Evolutionary conservation across 2,888 invertebrate species (phyloP), one percentile per base, ranked within the genome.

Genomic region (Invenusta paracnida): DNA sequence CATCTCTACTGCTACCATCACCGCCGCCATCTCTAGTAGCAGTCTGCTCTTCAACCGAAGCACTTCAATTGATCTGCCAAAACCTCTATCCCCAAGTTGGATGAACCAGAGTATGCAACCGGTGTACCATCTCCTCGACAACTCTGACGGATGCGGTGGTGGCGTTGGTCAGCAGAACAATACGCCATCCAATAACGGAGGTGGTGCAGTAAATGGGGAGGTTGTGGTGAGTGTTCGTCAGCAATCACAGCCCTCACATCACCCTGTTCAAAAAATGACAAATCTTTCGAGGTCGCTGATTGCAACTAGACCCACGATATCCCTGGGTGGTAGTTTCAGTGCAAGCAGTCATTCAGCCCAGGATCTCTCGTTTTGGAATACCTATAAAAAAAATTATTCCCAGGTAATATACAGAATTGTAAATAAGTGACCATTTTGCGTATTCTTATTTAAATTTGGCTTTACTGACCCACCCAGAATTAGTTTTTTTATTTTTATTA

Each of bases 51-150:
- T 79, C 79, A 30, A 30, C 82, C 13, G 82, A 29, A 29, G 2
- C 25, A 29, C 13, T 27, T 82, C 82, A 2, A 30, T 82, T 2
- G 82, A 82, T 17, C 25, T 17, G 2, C 82, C 82, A 2, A 30
- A 82, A 23, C 29, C 29, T 2, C 29, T 82, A 13, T 30, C 29
- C 5, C 82, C 82, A 2, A 82, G 30, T 17, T 82, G 82, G 82
- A 82, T 82, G 82, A 82, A 82, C 30, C 82, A 82, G 82, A 29
- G 23, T 23, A 82, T 82, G 30, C 30, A 30, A 17, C 82, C 82
- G 17, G 82, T 82, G 23, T 82, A 82, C 29, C 82, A 82, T 30
- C 82, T 82, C 23, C 30, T 82, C 17, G 73, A 73, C 73, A 13
- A 13, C 25, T n/a, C 11, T 13, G 73, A 2, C 73, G 5, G 23